Conservation (phyloP, 2,888 invertebrate species). For the Tetropium fuscum region DNA sequence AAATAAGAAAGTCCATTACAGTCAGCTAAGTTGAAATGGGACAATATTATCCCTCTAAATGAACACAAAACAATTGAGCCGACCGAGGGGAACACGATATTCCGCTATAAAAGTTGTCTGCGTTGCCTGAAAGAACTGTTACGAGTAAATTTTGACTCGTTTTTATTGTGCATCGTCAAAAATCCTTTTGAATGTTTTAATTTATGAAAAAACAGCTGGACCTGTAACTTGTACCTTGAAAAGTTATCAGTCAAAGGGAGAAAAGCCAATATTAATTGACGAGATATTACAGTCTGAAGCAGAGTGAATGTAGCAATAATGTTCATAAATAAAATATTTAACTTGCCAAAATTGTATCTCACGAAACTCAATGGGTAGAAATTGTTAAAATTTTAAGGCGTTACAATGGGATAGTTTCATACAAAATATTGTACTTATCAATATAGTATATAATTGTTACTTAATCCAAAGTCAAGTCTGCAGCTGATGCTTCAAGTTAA, state of each 20-base stretch:
- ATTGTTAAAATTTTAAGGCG: too few relatives aligned
- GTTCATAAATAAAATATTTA: too few relatives aligned
- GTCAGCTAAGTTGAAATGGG: slow-evolving; percentile 30
- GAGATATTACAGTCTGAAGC: too few relatives aligned
- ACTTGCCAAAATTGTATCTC: too few relatives aligned
- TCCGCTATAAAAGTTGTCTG: slow-evolving; percentile 26
- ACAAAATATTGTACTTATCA: too few relatives aligned
- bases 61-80: slow-evolving; percentile 33
- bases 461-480: too few relatives aligned
- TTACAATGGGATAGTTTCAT: too few relatives aligned
- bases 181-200: slow-evolving; percentile 29
- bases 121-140: slow-evolving; percentile 12
- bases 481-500: too few relatives aligned
- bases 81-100: slow-evolving; percentile 28
- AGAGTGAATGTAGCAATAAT: too few relatives aligned
- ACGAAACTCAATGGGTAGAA: too few relatives aligned
- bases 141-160: slow-evolving; percentile 11
- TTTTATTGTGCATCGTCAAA: slow-evolving; percentile 28
- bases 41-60: slow-evolving; percentile 34
- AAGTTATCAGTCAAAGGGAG: background rate
- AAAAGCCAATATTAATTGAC: slow-evolving; percentile 1
- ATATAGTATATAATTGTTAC: too few relatives aligned
- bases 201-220: slow-evolving; percentile 15
- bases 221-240: background rate
- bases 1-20: slow-evolving; percentile 34